Conservation (phyloP, 2,797 vertebrate genomes). For the Phrynocephalus guinanensis region DNA sequence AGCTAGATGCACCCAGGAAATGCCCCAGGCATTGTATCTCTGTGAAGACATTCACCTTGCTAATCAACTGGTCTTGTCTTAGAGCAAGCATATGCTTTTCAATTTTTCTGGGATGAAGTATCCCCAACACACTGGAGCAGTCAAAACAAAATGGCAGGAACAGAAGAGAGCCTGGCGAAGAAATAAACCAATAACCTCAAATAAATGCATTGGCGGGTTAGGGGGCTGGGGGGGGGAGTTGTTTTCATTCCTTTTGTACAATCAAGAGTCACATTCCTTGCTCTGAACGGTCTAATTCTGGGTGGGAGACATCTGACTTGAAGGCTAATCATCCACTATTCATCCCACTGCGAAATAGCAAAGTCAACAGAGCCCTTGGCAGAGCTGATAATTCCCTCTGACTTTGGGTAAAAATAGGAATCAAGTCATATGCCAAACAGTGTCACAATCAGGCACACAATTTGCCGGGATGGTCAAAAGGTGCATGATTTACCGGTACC, state of each 20-base stretch:
- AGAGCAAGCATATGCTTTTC: not conserved
- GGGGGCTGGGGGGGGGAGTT: not conserved
- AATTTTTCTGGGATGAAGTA: not conserved
- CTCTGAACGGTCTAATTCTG: not conserved
- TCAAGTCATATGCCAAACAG: not conserved
- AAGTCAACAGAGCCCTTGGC: conserved; percentile 12
- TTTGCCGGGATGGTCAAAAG: conserved; percentile 36
- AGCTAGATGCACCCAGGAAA: conserved; percentile 21
- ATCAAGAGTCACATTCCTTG: not conserved
- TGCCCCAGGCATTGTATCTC: not conserved
- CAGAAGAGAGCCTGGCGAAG: not conserved
- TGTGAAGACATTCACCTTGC: conserved; percentile 15
- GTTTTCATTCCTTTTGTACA: not conserved
- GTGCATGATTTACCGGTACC: conserved; percentile 32
- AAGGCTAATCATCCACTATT: not conserved
- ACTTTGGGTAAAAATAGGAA: conserved; percentile 39
- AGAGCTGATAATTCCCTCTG: conserved; percentile 23
- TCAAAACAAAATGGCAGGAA: not conserved
- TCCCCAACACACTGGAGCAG: not conserved
- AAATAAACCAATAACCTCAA: not conserved
- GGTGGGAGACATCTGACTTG: not conserved
- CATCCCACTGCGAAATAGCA: conserved; percentile 20
- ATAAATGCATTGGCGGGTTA: not conserved
- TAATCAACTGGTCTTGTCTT: not conserved
- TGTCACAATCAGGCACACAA: conserved; percentile 26